Percentiles rank a stretch among this genome's conserved stretches.
Evolutionary conservation across 2,888 invertebrate genomes (phyloP).

Genomic region (Electrophaes corylata): DNA sequence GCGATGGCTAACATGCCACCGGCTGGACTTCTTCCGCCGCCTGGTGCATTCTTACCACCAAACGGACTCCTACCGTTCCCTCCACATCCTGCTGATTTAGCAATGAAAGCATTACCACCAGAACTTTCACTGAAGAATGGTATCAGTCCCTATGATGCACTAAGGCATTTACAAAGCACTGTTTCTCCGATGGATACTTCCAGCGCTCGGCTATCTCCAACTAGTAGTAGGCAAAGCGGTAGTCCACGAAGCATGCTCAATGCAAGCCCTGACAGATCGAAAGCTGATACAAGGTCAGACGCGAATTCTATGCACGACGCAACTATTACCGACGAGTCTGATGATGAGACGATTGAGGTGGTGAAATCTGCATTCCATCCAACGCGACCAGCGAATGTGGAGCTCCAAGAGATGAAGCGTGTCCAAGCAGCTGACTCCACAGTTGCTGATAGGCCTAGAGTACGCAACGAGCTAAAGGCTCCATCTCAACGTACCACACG

Average conservation of each 20-base stretch:
- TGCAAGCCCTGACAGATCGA: constrained; percentile 77
- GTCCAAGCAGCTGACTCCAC: constrained; percentile 86
- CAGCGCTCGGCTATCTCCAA: constrained; percentile 80
- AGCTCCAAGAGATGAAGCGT: constrained; percentile 81
- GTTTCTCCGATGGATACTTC: constrained; percentile 77
- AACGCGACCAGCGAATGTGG: constrained; percentile 84
- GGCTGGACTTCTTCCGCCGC: constrained; percentile 83
- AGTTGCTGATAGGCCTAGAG: constrained; percentile 76
- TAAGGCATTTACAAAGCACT: constrained; percentile 75
- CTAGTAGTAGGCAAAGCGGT: constrained; percentile 82
- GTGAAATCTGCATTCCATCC: constrained; percentile 90
- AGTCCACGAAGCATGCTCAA: constrained; percentile 78
- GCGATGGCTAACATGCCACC: constrained; percentile 73
- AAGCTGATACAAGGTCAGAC: constrained; percentile 84
- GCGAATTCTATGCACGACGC: constrained; percentile 86
- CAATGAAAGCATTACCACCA: constrained; percentile 75
- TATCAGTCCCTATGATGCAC: constrained; percentile 84
- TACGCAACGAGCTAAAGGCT: constrained; percentile 85
- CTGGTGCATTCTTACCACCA: constrained; percentile 83
- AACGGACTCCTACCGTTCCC: constrained; percentile 81
- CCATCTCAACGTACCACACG: constrained; percentile 82
- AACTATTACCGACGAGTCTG: constrained; percentile 86
- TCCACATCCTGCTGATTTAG: constrained; percentile 80
- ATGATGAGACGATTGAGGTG: constrained; percentile 90
- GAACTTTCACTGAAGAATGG: constrained; percentile 82